Percentiles rank a stretch among this genome's conserved stretches.
Evolutionary conservation across 92 coral and sea anemone species (phyloP).

Genomic region (Actinernus sp.): DNA sequence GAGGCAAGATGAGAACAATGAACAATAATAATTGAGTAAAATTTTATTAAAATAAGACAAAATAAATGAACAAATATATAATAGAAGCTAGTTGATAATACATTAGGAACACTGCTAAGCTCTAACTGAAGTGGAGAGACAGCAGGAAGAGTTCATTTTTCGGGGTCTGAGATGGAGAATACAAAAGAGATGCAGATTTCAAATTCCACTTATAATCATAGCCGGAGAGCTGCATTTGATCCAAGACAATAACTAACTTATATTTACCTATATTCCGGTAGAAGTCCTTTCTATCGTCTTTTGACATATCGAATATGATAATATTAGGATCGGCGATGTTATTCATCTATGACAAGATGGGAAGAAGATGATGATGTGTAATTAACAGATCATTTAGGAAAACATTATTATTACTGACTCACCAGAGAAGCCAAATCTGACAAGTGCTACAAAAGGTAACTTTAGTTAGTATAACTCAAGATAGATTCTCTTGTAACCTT

Average conservation of each 20-base stretch:
- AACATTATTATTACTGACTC: too few species aligned
- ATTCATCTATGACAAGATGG: slow-evolving; percentile 50
- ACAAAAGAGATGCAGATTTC: too few species aligned
- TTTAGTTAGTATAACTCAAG: not conserved
- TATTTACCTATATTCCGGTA: slow-evolving; percentile 96
- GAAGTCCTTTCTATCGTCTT: slow-evolving; percentile 96
- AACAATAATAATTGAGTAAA: not conserved
- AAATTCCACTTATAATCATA: too few species aligned
- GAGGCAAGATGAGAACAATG: not conserved
- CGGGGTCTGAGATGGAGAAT: too few species aligned
- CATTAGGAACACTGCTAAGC: too few species aligned
- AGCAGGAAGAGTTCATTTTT: too few species aligned
- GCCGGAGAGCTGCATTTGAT: too few species aligned
- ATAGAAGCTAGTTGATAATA: too few species aligned
- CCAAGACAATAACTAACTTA: too few species aligned
- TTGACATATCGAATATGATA: slow-evolving; percentile 95
- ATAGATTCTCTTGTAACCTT: not conserved
- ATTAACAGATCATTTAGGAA: not conserved
- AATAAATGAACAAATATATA: too few species aligned
- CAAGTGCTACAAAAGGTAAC: not conserved
- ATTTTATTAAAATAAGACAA: not conserved
- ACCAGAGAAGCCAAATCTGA: not conserved
- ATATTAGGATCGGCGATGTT: slow-evolving; percentile 88
- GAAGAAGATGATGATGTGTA: not conserved
- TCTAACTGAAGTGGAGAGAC: too few species aligned